A percentile compares a stretch with the other conserved stretches of the same genome.
phyloP scores from a whole-genome alignment of 2,888 invertebrate species.

The Rhingia campestris region DNA sequence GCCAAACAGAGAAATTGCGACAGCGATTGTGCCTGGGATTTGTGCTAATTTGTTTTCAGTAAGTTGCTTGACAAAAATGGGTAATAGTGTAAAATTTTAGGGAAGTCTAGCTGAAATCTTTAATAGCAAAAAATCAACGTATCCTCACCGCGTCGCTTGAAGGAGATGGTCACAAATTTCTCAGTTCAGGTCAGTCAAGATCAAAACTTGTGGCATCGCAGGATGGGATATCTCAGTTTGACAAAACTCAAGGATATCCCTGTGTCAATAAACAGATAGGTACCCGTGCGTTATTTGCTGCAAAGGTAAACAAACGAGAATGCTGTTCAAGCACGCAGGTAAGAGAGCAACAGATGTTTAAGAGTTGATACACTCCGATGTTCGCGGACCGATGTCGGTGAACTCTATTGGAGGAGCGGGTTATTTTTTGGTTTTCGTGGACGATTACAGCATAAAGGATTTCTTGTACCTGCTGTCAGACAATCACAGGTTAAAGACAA shows the following conservation, averaged over 20 bases:
- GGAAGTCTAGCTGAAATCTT: conserved; percentile 29
- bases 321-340: conserved; percentile 6
- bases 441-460: conserved; percentile 75
- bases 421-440: conserved; percentile 77
- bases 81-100: conserved; percentile 9
- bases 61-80: conserved; percentile 15
- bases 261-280: not conserved
- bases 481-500: conserved; percentile 23
- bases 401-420: conserved; percentile 75
- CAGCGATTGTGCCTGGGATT: not conserved
- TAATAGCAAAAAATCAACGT: not conserved
- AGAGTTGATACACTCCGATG: conserved; percentile 20
- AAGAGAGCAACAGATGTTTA: conserved; percentile 9
- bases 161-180: conserved; percentile 21
- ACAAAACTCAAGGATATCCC: conserved; percentile 15
- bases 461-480: no score
- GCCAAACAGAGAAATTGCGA: conserved; percentile 14
- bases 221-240: conserved; percentile 27
- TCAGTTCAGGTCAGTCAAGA: conserved; percentile 9
- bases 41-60: conserved; percentile 22
- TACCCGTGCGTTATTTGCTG: not conserved
- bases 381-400: conserved; percentile 5
- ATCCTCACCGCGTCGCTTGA: conserved; percentile 5
- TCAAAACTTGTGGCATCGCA: conserved; percentile 37
- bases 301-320: conserved; percentile 18